Percentiles rank a stretch among this genome's conserved stretches.
phyloP scores from a whole-genome alignment of 2,797 vertebrate genomes.

The Aplochiton taeniatus region DNA sequence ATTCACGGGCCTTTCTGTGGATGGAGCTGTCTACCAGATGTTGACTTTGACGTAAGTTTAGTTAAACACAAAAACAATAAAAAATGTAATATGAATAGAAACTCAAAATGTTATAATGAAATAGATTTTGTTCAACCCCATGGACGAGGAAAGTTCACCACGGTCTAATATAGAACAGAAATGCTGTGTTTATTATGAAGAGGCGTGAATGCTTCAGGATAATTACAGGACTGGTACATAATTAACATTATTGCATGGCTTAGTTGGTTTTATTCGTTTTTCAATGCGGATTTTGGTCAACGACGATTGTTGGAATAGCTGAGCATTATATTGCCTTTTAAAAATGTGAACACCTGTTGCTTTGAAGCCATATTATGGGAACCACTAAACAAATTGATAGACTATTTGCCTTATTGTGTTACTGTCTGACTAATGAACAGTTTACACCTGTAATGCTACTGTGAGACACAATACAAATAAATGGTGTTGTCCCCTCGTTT shows the following conservation, averaged over 20 bases:
- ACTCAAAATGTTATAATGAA: too few relatives aligned
- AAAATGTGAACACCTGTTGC: too few relatives aligned
- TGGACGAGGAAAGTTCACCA: constrained; percentile 29
- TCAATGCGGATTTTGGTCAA: constrained; percentile 53
- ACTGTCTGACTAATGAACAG: too few relatives aligned
- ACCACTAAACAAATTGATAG: too few relatives aligned
- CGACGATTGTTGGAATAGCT: constrained; percentile 30
- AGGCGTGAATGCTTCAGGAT: constrained; percentile 30
- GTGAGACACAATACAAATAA: too few relatives aligned
- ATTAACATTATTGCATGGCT: constrained; percentile 56
- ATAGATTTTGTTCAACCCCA: background rate
- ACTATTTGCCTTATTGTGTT: too few relatives aligned
- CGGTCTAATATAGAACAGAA: too few relatives aligned
- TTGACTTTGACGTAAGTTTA: constrained; percentile 88
- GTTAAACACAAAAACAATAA: constrained; percentile 1
- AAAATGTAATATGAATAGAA: too few relatives aligned
- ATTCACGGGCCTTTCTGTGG: constrained; percentile 85
- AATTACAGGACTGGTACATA: constrained; percentile 48
- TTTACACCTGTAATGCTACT: too few relatives aligned
- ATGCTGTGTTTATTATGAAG: constrained; percentile 14
- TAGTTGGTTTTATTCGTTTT: constrained; percentile 58
- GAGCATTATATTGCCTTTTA: constrained; percentile 51
- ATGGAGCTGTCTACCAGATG: constrained; percentile 87
- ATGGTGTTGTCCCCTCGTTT: too few relatives aligned
- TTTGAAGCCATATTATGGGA: constrained; percentile 45